Base-by-base conservation (phyloP, 2,888 invertebrate species). In the Netelia melanura region DNA sequence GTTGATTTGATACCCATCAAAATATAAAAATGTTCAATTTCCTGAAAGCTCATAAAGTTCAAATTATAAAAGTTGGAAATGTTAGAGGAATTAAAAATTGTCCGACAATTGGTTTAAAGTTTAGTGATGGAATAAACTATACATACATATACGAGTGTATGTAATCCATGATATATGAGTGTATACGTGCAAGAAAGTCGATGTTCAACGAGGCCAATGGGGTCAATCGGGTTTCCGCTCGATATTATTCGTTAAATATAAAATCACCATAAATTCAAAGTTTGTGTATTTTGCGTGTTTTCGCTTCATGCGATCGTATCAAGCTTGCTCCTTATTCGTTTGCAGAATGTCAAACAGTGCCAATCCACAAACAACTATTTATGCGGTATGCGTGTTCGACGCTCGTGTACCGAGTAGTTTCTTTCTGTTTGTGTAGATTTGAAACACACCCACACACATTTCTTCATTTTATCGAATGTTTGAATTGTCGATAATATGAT, bases 191-290 rank as follows among this genome's bases (percentile, higher is more conserved):
- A 9, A 58, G 67, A 76, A 17, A 52, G 43, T 70, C 70, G 70
- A 25, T 76, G 70, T 58, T 74, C 61, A 30, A 68, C 75, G 43
- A 17, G 25, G 44, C 48, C 76, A 76, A 76, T 76, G 75, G 54
- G 81, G 76, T 76, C 81, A 71, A 70, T 76, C 72, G 81, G 64
- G 71, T 58, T 64, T 64, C 48, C 81, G 68, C 64, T 76, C 62
- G 75, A 70, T 81, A 76, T 70, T 81, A 61, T 75, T 76, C 70
- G 70, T 70, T 76, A 64, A 71, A 81, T 81, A 76, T 76, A 64
- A 62, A 56, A 54, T 64, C 75, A 17, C 14, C 17, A 48, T 70
- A 62, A 68, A 74, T 56, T 68, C 44, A 8, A 23, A 44, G 21
- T 21, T 3, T 30, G 10, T 38, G 44, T 21, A 21, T 30, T 44